Evolutionary conservation across 2,888 invertebrate genomes (phyloP).

Genomic region (Strigamia transsilvanica): DNA sequence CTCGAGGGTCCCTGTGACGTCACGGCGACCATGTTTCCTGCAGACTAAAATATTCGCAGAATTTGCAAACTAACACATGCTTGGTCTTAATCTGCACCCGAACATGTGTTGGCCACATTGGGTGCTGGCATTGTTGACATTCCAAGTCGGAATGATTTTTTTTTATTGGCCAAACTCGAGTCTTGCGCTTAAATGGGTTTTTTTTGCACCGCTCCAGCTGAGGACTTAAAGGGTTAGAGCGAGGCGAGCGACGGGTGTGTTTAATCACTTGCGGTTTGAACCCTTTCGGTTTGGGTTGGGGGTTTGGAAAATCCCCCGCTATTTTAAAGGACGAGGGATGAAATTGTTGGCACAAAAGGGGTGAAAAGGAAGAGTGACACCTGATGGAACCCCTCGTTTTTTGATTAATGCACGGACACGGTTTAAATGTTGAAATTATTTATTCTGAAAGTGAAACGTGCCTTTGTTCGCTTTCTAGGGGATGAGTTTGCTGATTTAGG

Average conservation of each 20-base stretch:
- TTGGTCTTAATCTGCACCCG: conserved; percentile 4
- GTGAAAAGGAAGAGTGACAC: conserved; percentile 32
- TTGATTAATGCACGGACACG: conserved; percentile 35
- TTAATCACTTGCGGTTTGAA: conserved; percentile 24
- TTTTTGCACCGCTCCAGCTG: background rate
- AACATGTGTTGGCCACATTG: conserved; percentile 18
- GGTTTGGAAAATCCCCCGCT: conserved; percentile 22
- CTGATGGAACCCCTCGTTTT: conserved; percentile 31
- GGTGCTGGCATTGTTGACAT: conserved; percentile 11
- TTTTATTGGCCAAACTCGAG: background rate
- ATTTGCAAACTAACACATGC: conserved; percentile 16
- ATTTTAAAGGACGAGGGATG: conserved; percentile 11
- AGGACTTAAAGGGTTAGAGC: conserved; percentile 6
- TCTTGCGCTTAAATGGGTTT: background rate
- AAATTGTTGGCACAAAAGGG: conserved; percentile 42
- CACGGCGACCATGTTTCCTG: background rate
- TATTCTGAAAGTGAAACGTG: background rate
- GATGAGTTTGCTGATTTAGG: conserved; percentile 22
- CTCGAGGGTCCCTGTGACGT: conserved; percentile 7
- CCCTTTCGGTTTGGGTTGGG: conserved; percentile 10
- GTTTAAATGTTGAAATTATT: conserved; percentile 24
- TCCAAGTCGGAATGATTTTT: conserved; percentile 26
- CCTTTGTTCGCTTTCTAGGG: background rate
- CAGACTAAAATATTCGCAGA: conserved; percentile 12
- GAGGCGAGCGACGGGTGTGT: conserved; percentile 21